Evolutionary conservation across 2,113 vertebrate species (phyloP).

Genomic region (Zonotrichia leucophrys): DNA sequence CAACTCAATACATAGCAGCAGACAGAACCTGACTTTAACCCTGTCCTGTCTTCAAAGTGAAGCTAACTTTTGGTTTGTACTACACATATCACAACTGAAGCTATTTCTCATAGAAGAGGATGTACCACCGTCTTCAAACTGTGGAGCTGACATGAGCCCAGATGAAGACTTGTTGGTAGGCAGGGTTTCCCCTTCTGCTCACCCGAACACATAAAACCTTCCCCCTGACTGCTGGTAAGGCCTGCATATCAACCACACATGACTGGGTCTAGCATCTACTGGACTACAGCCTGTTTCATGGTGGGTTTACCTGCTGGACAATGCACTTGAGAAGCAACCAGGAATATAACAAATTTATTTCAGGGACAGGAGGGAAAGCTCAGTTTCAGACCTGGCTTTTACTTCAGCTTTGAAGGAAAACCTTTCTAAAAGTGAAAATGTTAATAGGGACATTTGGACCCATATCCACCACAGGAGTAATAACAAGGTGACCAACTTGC

Average conservation of each 20-base stretch:
- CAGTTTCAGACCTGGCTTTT: not conserved
- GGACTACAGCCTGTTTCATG: not conserved
- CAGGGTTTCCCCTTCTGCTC: not conserved
- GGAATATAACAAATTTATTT: not conserved
- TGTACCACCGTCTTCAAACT: not conserved
- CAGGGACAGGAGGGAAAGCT: not conserved
- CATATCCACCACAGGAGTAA: not conserved
- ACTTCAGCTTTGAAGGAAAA: not conserved
- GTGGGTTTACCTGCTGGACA: not conserved
- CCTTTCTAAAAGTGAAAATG: not conserved
- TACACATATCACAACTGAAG: not conserved
- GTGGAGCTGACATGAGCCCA: not conserved
- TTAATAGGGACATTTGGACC: not conserved
- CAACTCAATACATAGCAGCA: not conserved
- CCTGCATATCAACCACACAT: not conserved
- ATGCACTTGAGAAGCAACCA: not conserved
- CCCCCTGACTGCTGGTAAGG: fast-evolving
- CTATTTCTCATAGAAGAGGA: not conserved
- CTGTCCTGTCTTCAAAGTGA: not conserved
- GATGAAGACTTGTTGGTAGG: not conserved
- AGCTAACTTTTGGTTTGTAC: not conserved
- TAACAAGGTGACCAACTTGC: not conserved
- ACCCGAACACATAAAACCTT: not conserved
- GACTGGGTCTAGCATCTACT: not conserved
- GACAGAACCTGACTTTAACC: not conserved